Base-by-base conservation (phyloP, 2,797 vertebrate species). In the Phrynocephalus forsythii region DNA sequence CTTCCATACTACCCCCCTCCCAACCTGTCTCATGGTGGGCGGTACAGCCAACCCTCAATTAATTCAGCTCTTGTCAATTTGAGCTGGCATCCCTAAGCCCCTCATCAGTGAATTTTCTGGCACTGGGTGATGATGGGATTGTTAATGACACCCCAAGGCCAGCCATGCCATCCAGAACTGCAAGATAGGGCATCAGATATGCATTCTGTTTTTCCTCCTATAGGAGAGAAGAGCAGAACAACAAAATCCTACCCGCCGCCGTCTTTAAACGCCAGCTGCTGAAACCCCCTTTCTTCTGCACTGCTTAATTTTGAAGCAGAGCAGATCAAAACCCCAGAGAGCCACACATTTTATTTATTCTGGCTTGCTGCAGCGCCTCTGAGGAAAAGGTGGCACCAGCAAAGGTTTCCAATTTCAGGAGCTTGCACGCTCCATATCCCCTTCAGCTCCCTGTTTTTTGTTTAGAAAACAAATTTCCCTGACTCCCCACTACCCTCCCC, bases 361-460 rank as follows among this genome's bases (percentile, higher is more conserved):
- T 77, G 56, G 69, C 44, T 67, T 81, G n/a, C 67, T 81, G 78
- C 69, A 85, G 73, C 56, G 50, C 81, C 69, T 81, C 69, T 16
- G 75, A 85, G 87, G 78, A 68, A 84, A 81, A 56, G 30, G 15
- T 84, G 38, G 33, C 73, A 68, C 73, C 83, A 67, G 30, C 33
- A 28, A 81, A 68, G 48, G 83, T 50, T 67, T 88, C 83, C 77
- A 67, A 68, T 88, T 84, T 80, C 87, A 81, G 77, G 7, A 24
- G 6, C 44, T 77, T 63, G 15, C 4, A 1, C 81, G 30, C 20
- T 26, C 71, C 68, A 56, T 30, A 75, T 66, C 66, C 67, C 60
- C 30, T 24, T 52, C 60, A 67, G 56, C 67, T 71, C 67, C 68
- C 73, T 56, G 77, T n/a, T 73, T 69, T 80, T 85, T 85, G 83